Evolutionary conservation across 2,888 invertebrate species (phyloP), one percentile per base, ranked within the genome.

Genomic region (Phyllotreta striolata): DNA sequence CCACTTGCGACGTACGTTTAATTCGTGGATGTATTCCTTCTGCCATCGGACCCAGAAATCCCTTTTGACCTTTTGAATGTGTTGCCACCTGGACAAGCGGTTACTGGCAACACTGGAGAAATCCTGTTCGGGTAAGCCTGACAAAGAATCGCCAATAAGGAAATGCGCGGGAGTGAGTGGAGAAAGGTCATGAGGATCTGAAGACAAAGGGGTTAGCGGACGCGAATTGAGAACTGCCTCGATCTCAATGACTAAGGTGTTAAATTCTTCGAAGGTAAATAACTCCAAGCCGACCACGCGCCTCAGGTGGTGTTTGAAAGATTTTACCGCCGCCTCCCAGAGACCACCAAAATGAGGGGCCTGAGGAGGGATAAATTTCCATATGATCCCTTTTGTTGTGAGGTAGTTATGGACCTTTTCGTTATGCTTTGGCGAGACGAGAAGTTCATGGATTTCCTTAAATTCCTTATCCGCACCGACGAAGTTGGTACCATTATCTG

Each of bases 161-260:
- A 77, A 75, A 57, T 76, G 74, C n/a, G 67, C 71, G 1, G 74
- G 72, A 5, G 74, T 76, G 1, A 75, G 63, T 5, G 66, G 52
- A 14, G 62, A 46, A 5, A 71, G 58, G 58, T 75, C 72, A 41
- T 63, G 69, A 9, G 74, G 74, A 59, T 76, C 74, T 24, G 10
- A 49, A 14, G 12, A 57, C 9, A 57, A 10, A 2, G 57, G 57
- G 41, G 57, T 44, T 0, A 57, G 44, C 38, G 46, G 57, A 13
- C 57, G 24, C 38, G 46, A 57, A 46, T 57, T 57, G 24, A 57
- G 38, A 1, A 57, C 10, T 39, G 46, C 46, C 10, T 57, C 57
- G 9, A 57, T 57, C 12, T 57, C 44, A n/a, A 8, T 6, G 9
- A 57, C 34, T 6, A 55, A 44, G 13, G 51, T 51, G 35, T 37